A percentile compares a stretch with the other conserved stretches of the same genome.
Conservation (phyloP, 2,797 vertebrate species). For the Paramormyrops hopkinsi region DNA sequence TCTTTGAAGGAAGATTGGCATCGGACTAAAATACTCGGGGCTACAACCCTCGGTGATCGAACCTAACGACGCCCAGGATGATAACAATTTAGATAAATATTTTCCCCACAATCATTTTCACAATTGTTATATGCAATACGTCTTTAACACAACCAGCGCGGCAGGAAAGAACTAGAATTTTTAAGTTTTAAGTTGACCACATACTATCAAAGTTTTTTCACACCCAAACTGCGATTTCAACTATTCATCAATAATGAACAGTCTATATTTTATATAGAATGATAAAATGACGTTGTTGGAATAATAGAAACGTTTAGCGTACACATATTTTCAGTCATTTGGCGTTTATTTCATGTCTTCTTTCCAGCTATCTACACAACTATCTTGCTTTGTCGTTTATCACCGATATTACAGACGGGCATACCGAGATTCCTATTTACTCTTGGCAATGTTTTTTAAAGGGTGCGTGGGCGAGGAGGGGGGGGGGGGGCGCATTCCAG, state of each 20-base stretch:
- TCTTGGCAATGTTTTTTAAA: not conserved
- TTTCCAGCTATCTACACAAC: not conserved
- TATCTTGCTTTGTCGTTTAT: not conserved
- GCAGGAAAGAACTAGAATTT: not conserved
- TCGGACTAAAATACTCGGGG: not conserved
- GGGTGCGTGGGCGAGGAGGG: no score
- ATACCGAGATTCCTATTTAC: not conserved
- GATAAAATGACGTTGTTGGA: not conserved
- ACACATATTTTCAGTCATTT: not conserved
- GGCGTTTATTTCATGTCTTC: not conserved
- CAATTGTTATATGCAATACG: not conserved
- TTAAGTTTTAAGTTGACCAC: not conserved
- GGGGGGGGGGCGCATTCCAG: not conserved
- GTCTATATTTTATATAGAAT: not conserved
- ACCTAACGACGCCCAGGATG: not conserved
- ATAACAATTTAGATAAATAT: not conserved
- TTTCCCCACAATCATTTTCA: not conserved
- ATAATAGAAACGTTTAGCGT: not conserved
- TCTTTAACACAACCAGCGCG: not conserved
- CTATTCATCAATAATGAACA: not conserved
- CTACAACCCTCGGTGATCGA: not conserved
- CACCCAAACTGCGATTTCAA: not conserved
- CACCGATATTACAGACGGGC: not conserved
- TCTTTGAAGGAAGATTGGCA: not conserved
- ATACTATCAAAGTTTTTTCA: not conserved